A percentile compares a stretch with the other conserved stretches of the same genome.
These are phyloP conservation scores for Cyprinus carpio DNA, from an alignment of 2,113 vertebrate genomes.

Conservation along the genomic window DNA sequence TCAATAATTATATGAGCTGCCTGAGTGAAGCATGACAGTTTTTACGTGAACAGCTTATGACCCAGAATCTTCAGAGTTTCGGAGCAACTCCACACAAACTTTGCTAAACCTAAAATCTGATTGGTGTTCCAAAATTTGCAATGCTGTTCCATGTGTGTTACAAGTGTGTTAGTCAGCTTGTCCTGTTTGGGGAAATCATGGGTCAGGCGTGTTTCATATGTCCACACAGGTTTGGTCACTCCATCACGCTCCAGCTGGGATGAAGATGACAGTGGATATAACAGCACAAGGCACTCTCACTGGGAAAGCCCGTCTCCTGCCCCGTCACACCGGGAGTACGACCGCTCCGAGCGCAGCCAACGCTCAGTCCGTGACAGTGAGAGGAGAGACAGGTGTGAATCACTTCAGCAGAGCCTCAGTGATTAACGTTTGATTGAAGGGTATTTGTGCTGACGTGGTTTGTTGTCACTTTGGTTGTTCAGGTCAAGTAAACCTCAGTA, in stretches of 20 bases:
- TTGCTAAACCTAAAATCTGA: no score
- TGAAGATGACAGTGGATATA: conserved; percentile 87
- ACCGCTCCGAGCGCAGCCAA: conserved; percentile 82
- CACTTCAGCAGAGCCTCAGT: background rate
- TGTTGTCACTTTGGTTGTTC: conserved; percentile 41
- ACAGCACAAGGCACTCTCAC: conserved; percentile 82
- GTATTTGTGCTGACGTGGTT: background rate
- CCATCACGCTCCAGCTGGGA: conserved; percentile 96
- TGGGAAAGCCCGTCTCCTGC: conserved; percentile 95
- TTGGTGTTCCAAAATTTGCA: no score
- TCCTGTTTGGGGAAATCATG: no score
- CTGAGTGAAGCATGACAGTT: no score
- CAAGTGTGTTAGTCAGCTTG: no score
- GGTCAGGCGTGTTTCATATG: conserved; percentile 4
- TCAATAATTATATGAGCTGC: no score
- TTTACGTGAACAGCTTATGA: no score
- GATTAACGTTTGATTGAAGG: background rate
- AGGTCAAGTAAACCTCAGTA: conserved; percentile 89
- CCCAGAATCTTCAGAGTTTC: no score
- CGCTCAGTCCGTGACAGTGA: conserved; percentile 80
- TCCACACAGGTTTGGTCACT: conserved; percentile 83
- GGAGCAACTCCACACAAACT: no score
- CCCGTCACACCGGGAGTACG: conserved; percentile 82
- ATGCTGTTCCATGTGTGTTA: background rate
- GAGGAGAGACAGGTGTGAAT: conserved; percentile 75